These are phyloP conservation scores for Cephalopachus bancanus DNA, from an alignment of 2,797 vertebrate genomes.

Conservation along the genomic window DNA sequence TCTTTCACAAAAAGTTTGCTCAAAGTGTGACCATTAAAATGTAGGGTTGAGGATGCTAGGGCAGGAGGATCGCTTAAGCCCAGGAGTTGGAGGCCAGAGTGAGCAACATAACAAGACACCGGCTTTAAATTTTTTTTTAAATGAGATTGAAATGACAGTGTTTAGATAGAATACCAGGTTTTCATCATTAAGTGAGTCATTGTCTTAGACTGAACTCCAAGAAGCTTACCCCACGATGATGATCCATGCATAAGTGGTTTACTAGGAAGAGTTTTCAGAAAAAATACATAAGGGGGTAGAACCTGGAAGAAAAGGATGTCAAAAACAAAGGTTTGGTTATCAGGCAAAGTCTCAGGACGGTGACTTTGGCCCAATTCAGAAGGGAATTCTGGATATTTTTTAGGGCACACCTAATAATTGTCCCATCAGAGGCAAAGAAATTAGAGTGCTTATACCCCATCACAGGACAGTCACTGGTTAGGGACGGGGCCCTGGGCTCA, in stretches of 20 bases:
- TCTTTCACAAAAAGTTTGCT: slow-evolving; percentile 11
- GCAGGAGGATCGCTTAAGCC: background rate
- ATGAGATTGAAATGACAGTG: background rate
- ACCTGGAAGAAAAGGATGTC: background rate
- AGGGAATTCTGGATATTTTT: background rate
- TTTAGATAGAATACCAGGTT: background rate
- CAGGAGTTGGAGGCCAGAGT: background rate
- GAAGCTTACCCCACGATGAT: background rate
- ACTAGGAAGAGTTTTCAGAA: background rate
- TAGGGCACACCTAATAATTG: background rate
- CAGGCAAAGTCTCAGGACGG: background rate
- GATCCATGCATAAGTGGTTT: background rate
- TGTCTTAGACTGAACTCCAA: background rate
- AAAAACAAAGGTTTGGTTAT: background rate
- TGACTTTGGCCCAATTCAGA: background rate
- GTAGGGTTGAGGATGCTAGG: background rate
- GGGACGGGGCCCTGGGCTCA: background rate
- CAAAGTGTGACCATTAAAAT: background rate
- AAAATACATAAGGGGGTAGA: background rate
- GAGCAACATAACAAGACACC: background rate
- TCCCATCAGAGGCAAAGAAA: background rate
- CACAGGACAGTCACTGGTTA: background rate
- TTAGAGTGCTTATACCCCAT: background rate
- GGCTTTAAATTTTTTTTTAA: background rate
- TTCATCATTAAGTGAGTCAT: background rate